A percentile compares a stretch with the other conserved stretches of the same genome.
Evolutionary conservation across 2,797 vertebrate species (phyloP).

Genomic region (Sternotherus odoratus): DNA sequence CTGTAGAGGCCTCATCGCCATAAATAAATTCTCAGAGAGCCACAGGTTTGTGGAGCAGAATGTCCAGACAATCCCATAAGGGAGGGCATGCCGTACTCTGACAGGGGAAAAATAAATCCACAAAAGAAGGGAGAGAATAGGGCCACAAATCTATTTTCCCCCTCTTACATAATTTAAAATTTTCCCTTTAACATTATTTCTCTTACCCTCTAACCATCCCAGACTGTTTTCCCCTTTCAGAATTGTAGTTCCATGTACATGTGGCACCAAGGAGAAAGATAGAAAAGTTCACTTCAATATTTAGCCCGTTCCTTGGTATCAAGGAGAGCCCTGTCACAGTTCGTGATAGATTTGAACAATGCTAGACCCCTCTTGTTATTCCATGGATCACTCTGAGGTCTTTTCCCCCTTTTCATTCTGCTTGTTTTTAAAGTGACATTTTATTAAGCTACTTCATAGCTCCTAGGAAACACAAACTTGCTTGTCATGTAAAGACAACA

Average conservation of each 20-base stretch:
- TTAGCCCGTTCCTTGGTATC: constrained; percentile 22
- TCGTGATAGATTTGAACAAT: not conserved
- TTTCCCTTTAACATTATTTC: constrained; percentile 15
- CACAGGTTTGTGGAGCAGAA: not conserved
- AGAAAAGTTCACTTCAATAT: constrained; percentile 54
- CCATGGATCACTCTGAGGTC: not conserved
- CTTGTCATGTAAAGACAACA: constrained; percentile 45
- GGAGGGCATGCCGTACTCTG: not conserved
- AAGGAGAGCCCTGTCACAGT: not conserved
- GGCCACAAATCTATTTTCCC: not conserved
- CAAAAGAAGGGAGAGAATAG: not conserved
- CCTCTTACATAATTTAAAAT: constrained; percentile 33
- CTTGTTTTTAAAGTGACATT: constrained; percentile 37
- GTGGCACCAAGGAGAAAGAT: not conserved
- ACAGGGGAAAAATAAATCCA: not conserved
- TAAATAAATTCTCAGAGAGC: not conserved
- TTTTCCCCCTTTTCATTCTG: not conserved
- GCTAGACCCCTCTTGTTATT: not conserved
- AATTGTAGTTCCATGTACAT: constrained; percentile 39
- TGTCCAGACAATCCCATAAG: not conserved
- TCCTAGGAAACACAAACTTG: constrained; percentile 32
- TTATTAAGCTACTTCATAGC: constrained; percentile 41
- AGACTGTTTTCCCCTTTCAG: constrained; percentile 30
- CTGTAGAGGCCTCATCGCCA: not conserved
- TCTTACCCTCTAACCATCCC: constrained; percentile 36